These are phyloP conservation scores for Crossaster papposus DNA, from an alignment of 53 echinoderm and acorn worm genomes.

Conservation along the genomic window DNA sequence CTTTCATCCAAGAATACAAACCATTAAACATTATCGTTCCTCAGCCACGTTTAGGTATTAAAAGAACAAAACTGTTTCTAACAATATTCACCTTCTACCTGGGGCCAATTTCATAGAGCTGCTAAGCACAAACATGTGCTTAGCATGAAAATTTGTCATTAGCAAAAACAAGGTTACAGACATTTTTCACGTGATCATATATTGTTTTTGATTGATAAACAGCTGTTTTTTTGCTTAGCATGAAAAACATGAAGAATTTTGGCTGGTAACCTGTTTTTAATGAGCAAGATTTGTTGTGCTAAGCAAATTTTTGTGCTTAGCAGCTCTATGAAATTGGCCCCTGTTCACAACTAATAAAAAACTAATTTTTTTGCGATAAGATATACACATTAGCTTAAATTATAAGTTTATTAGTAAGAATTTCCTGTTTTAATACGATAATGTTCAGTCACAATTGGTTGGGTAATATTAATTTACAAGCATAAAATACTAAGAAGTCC, in stretches of 20 bases:
- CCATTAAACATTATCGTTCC: neutral
- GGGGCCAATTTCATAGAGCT: no score
- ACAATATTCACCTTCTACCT: neutral
- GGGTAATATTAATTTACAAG: conserved; percentile 42
- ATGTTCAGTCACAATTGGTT: conserved; percentile 34
- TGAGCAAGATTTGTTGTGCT: no score
- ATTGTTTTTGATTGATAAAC: no score
- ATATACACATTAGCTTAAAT: neutral
- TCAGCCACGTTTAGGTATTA: neutral
- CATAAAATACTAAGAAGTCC: conserved; percentile 40
- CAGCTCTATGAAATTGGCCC: no score
- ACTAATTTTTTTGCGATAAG: neutral
- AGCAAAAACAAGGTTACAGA: no score
- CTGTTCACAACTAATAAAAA: neutral
- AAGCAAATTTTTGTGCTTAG: no score
- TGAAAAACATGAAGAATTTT: no score
- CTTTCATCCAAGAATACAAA: conserved; percentile 13
- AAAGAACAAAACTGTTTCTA: neutral
- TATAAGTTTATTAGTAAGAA: conserved; percentile 7
- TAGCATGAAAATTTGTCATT: no score
- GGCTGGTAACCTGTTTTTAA: no score
- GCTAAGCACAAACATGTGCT: no score
- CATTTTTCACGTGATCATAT: no score
- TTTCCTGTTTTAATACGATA: conserved; percentile 19
- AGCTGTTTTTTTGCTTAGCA: no score